These are phyloP conservation scores for Drosophila melanica DNA, from an alignment of 1,140 invertebrate genomes.

Conservation along the genomic window DNA sequence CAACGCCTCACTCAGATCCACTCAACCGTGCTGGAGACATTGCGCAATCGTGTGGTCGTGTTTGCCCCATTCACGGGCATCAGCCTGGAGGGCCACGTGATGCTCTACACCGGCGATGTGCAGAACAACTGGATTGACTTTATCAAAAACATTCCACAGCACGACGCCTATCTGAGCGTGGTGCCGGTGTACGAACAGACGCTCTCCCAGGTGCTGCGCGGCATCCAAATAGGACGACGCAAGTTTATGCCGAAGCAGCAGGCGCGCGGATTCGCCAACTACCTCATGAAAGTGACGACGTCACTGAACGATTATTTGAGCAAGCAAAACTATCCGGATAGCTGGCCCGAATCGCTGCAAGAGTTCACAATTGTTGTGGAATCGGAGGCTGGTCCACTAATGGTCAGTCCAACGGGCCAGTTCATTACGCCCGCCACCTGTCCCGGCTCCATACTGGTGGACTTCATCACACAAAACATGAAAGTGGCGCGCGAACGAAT, in stretches of 20 bases:
- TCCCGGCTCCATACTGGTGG: constrained; percentile 92
- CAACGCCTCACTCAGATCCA: constrained; percentile 89
- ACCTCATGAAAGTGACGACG: constrained; percentile 92
- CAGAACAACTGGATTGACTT: constrained; percentile 95
- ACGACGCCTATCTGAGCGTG: constrained; percentile 89
- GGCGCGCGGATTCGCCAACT: constrained; percentile 92
- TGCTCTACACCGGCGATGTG: constrained; percentile 95
- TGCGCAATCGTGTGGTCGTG: constrained; percentile 90
- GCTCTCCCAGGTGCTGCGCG: constrained; percentile 90
- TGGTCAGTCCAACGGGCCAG: constrained; percentile 96
- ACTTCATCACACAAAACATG: constrained; percentile 92
- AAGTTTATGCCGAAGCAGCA: constrained; percentile 96
- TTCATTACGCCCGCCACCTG: constrained; percentile 96
- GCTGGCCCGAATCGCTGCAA: constrained; percentile 89
- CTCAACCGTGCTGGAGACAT: constrained; percentile 87
- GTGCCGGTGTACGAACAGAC: constrained; percentile 93
- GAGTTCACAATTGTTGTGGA: constrained; percentile 95
- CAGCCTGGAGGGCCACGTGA: constrained; percentile 93
- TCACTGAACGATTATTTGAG: constrained; percentile 92
- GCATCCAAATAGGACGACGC: constrained; percentile 93
- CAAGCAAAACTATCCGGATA: constrained; percentile 87
- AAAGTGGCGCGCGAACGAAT: constrained; percentile 89
- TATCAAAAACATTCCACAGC: constrained; percentile 91
- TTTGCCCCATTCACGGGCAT: constrained; percentile 95
- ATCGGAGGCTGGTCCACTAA: constrained; percentile 95